Conservation (phyloP, 2,113 vertebrate genomes). For the Arvicanthis niloticus region DNA sequence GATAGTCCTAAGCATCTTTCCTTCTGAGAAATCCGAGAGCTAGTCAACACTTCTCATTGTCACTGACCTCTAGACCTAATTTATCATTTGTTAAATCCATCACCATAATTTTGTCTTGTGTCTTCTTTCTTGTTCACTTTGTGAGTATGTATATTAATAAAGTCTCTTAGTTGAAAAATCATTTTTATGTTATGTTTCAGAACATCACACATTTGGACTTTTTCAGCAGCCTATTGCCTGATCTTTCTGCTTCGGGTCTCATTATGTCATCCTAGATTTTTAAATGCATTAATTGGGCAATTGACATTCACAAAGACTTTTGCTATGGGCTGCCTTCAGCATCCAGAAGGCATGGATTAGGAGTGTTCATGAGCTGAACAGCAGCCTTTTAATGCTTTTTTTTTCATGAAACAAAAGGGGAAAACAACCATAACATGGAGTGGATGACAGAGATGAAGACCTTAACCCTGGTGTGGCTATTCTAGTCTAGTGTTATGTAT, state of each 20-base stretch:
- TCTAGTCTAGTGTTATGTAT: not conserved
- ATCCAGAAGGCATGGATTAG: not conserved
- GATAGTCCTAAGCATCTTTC: not conserved
- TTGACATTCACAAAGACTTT: conserved; percentile 44
- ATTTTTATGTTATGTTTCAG: conserved; percentile 32
- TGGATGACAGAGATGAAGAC: not conserved
- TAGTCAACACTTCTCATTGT: not conserved
- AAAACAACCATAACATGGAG: not conserved
- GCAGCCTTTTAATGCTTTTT: not conserved
- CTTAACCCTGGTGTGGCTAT: not conserved
- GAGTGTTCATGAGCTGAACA: not conserved
- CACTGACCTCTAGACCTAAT: not conserved
- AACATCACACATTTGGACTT: not conserved
- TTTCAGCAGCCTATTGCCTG: not conserved
- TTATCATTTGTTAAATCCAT: not conserved
- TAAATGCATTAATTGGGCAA: conserved; percentile 1
- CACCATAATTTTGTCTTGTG: not conserved
- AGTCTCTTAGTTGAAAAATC: not conserved
- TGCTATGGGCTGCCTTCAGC: not conserved
- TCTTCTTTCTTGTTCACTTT: not conserved
- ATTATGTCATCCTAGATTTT: not conserved
- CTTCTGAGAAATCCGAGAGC: not conserved
- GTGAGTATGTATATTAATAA: not conserved
- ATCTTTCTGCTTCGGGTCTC: not conserved
- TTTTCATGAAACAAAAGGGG: no score